Evolutionary conservation across 1,140 invertebrate species (phyloP).

Genomic region (Choristoneura fumiferana): DNA sequence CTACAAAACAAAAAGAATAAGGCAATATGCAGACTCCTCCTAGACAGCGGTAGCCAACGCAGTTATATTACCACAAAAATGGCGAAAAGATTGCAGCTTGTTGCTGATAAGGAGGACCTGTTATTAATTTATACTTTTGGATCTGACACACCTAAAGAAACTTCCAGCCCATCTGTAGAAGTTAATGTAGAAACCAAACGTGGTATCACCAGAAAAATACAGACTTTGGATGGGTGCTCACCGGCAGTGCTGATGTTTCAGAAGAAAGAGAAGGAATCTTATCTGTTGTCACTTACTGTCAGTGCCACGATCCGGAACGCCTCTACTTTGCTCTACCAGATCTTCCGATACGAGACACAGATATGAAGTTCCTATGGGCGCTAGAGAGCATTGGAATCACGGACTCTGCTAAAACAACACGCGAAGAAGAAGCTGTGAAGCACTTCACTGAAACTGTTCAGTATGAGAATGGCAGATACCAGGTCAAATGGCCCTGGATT

Average conservation of each 20-base stretch:
- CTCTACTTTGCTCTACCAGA: conserved; percentile 4
- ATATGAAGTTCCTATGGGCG: conserved; percentile 18
- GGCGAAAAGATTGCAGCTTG: background rate
- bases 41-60: conserved; percentile 4
- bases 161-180: background rate
- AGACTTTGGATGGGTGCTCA: conserved; percentile 20
- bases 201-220: background rate
- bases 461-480: conserved; percentile 3
- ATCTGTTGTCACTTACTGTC: conserved; percentile 4
- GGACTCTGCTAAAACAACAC: conserved; percentile 17
- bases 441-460: conserved; percentile 17
- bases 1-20: background rate
- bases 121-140: background rate
- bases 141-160: background rate
- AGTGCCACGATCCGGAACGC: background rate
- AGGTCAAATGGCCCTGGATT: conserved; percentile 23
- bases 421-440: conserved; percentile 22
- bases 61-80: conserved; percentile 2
- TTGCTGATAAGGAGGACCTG: background rate
- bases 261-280: background rate
- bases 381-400: conserved; percentile 22
- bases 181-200: background rate
- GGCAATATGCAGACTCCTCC: background rate
- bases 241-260: background rate
- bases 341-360: conserved; percentile 12